Evolutionary conservation across 2,113 vertebrate genomes (phyloP).

Genomic region (Percopsis transmontana): DNA sequence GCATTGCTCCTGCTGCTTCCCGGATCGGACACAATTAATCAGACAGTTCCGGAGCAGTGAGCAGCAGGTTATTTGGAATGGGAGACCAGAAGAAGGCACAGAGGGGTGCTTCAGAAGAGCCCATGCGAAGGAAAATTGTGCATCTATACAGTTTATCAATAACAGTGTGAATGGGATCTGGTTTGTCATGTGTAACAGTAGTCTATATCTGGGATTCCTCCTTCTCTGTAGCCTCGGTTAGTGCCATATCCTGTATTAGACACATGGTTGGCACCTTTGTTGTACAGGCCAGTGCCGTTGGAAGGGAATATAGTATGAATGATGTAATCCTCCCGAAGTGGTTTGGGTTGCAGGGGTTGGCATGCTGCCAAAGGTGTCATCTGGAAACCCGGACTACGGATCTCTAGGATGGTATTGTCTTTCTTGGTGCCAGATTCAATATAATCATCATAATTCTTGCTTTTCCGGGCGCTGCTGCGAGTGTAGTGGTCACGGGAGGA

Average conservation of each 20-base stretch:
- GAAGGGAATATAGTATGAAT: conserved; percentile 94
- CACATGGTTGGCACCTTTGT: conserved; percentile 79
- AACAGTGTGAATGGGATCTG: conserved; percentile 65
- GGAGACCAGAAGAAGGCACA: conserved; percentile 83
- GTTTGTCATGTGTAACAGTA: conserved; percentile 89
- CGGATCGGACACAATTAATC: conserved; percentile 69
- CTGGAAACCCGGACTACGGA: conserved; percentile 86
- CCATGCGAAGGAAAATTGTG: conserved; percentile 78
- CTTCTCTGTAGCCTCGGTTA: conserved; percentile 88
- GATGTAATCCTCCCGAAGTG: conserved; percentile 87
- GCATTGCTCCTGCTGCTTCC: conserved; percentile 55
- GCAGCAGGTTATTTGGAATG: conserved; percentile 78
- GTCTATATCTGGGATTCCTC: conserved; percentile 89
- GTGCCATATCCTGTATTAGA: conserved; percentile 84
- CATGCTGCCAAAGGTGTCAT: conserved; percentile 88
- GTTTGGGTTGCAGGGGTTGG: conserved; percentile 83
- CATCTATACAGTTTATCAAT: conserved; percentile 77
- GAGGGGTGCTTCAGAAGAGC: conserved; percentile 78
- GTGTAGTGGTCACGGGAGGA: conserved; percentile 81
- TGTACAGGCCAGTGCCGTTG: conserved; percentile 88
- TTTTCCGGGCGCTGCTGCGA: conserved; percentile 76
- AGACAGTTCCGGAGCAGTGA: conserved; percentile 67
- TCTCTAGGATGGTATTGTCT: conserved; percentile 91
- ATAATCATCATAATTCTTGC: conserved; percentile 86
- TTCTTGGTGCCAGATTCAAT: conserved; percentile 94